phyloP scores from a whole-genome alignment of 37 sponge, comb jelly and placozoan species.

The Axinella damicornis region DNA sequence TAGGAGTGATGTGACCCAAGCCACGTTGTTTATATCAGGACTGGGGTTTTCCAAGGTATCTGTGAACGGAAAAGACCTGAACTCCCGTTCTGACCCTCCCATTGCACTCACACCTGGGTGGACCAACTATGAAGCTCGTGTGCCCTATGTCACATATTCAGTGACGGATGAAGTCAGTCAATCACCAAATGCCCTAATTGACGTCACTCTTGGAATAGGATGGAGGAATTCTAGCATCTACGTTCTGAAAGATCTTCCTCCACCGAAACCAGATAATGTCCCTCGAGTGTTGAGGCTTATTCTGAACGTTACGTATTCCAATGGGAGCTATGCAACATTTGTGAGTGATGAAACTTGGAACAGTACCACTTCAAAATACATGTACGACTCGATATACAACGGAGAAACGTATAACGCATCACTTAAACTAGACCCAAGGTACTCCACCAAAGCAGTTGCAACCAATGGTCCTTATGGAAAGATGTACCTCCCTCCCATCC shows the following conservation, averaged over 20 bases:
- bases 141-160: conserved; percentile 36
- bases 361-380: conserved; percentile 8
- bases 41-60: conserved; percentile 52
- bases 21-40: conserved; percentile 54
- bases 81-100: conserved; percentile 11
- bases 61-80: conserved; percentile 47
- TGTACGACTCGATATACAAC: conserved; percentile 47
- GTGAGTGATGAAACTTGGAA: conserved; percentile 46
- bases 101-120: conserved; percentile 71
- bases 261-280: conserved; percentile 4
- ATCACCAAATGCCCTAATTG: not conserved
- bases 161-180: conserved; percentile 8
- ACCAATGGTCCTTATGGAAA: conserved; percentile 48
- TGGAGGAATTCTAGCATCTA: conserved; percentile 52
- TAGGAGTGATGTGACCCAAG: not conserved
- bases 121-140: conserved; percentile 63
- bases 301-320: conserved; percentile 20
- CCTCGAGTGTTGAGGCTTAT: conserved; percentile 28
- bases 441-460: conserved; percentile 4
- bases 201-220: conserved; percentile 52
- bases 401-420: conserved; percentile 59
- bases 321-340: not conserved
- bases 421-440: not conserved
- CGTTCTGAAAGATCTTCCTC: conserved; percentile 11
- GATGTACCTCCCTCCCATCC: conserved; percentile 37